These are phyloP conservation scores for Xestia ashworthii DNA, from an alignment of 2,888 invertebrate species.

Conservation along the genomic window DNA sequence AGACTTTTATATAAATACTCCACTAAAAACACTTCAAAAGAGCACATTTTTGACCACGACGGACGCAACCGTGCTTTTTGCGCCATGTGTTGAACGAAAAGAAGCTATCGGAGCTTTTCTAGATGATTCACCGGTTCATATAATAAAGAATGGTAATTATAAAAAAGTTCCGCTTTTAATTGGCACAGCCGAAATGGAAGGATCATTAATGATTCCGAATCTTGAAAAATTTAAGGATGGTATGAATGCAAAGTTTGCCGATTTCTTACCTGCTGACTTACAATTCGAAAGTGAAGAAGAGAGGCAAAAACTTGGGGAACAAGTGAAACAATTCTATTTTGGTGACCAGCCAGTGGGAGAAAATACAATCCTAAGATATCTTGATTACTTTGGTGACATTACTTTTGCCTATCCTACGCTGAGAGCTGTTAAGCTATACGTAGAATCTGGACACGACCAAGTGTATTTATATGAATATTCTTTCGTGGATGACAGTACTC, in stretches of 20 bases:
- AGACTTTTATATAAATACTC: constrained; percentile 70
- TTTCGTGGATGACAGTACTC: constrained; percentile 68
- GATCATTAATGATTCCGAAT: constrained; percentile 24
- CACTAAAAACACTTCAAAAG: constrained; percentile 50
- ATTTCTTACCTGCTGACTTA: constrained; percentile 74
- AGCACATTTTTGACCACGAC: constrained; percentile 46
- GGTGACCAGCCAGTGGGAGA: constrained; percentile 64
- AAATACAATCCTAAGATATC: constrained; percentile 59
- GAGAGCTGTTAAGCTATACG: constrained; percentile 67
- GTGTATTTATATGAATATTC: constrained; percentile 76
- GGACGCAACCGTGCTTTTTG: constrained; percentile 25
- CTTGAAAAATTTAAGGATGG: constrained; percentile 52
- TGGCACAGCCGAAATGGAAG: constrained; percentile 50
- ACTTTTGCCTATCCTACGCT: constrained; percentile 71
- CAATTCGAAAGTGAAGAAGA: constrained; percentile 68
- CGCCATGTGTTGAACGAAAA: constrained; percentile 49
- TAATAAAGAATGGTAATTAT: constrained; percentile 44
- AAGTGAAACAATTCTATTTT: constrained; percentile 75
- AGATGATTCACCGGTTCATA: constrained; percentile 38
- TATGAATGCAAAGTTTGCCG: constrained; percentile 73
- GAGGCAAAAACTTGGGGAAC: constrained; percentile 63
- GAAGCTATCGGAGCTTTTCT: constrained; percentile 18
- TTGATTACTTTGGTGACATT: constrained; percentile 78
- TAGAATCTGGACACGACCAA: constrained; percentile 66
- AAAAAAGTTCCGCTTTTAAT: constrained; percentile 49